Percentiles rank a stretch among this genome's conserved stretches.
These are phyloP conservation scores for Drosophila ironensis DNA, from an alignment of 1,140 invertebrate species.

Conservation along the genomic window DNA sequence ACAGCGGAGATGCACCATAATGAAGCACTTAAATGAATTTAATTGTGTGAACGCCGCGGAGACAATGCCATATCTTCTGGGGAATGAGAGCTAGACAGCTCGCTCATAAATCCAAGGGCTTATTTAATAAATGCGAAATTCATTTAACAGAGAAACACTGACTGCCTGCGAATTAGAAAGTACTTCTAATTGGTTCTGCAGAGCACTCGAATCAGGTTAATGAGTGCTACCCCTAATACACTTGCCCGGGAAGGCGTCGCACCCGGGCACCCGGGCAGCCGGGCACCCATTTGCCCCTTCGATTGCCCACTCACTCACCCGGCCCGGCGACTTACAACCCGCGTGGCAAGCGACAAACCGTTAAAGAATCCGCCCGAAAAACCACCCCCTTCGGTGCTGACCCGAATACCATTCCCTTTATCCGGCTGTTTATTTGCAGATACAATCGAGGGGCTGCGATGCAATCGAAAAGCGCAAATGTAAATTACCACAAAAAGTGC, in stretches of 20 bases:
- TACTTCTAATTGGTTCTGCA: too few species aligned
- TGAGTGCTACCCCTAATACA: too few species aligned
- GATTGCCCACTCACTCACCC: background rate
- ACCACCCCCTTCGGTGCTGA: background rate
- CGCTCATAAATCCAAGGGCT: too few species aligned
- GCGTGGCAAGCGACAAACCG: slow-evolving; percentile 1
- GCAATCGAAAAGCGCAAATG: slow-evolving; percentile 42
- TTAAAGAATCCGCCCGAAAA: slow-evolving; percentile 1
- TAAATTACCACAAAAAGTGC: slow-evolving; percentile 69
- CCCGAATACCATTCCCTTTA: slow-evolving; percentile 6
- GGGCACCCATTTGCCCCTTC: background rate
- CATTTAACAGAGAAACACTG: too few species aligned
- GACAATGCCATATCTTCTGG: too few species aligned
- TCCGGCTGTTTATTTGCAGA: background rate
- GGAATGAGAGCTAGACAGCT: too few species aligned
- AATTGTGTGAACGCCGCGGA: slow-evolving; percentile 68
- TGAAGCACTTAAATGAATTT: slow-evolving; percentile 81
- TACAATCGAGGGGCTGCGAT: slow-evolving; percentile 30
- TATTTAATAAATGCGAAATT: too few species aligned
- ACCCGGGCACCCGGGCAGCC: too few species aligned
- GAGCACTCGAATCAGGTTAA: too few species aligned
- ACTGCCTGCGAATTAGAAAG: too few species aligned
- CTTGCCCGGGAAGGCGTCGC: too few species aligned
- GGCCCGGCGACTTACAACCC: background rate
- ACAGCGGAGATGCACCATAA: slow-evolving; percentile 54